phyloP scores from a whole-genome alignment of 2,797 vertebrate genomes.

The Falco columbarius region DNA sequence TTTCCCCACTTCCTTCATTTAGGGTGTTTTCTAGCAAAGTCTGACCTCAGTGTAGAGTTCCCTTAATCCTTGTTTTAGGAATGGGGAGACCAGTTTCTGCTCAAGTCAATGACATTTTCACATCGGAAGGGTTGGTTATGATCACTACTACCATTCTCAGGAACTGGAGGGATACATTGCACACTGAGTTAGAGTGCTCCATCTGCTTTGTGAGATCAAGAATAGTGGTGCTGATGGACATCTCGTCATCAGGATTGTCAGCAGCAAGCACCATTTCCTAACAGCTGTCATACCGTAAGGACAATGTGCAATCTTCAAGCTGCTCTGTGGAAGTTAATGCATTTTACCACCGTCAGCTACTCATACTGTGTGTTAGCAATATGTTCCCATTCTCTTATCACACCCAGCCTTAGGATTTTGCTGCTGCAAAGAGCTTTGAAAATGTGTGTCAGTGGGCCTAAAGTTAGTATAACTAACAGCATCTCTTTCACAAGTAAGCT shows the following conservation, averaged over 20 bases:
- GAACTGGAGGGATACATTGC: background rate
- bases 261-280: background rate
- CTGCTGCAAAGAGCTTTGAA: background rate
- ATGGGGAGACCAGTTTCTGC: accelerated
- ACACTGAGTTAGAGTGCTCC: background rate
- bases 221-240: background rate
- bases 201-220: background rate
- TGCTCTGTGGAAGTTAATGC: background rate
- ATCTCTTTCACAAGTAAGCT: background rate
- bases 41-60: background rate
- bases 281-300: background rate
- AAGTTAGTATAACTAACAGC: background rate
- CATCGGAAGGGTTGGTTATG: background rate
- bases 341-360: background rate
- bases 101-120: background rate
- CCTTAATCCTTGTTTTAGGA: background rate
- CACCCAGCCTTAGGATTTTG: background rate
- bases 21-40: background rate
- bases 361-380: background rate
- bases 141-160: background rate
- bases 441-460: background rate
- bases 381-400: background rate
- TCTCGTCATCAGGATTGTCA: background rate
- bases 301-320: background rate
- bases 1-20: background rate